A percentile compares a stretch with the other conserved stretches of the same genome.
Evolutionary conservation across 2,888 invertebrate species (phyloP).

Genomic region (Chrysolina haemoptera): DNA sequence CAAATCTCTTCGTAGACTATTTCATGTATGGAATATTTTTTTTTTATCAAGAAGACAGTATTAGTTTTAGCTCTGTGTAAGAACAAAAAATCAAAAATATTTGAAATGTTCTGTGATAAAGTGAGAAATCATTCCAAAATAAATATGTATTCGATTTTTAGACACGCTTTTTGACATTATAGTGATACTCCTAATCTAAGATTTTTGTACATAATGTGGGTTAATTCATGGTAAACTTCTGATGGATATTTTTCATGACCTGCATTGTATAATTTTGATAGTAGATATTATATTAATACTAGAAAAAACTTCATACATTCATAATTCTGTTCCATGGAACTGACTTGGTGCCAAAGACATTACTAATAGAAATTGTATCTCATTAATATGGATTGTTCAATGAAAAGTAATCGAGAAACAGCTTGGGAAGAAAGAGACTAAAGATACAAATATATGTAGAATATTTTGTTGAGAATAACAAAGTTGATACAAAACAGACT

Average conservation of each 20-base stretch:
- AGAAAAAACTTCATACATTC: too few relatives aligned
- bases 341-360: too few relatives aligned
- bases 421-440: too few relatives aligned
- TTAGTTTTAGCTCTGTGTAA: slow-evolving; percentile 22
- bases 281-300: not conserved
- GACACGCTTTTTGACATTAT: slow-evolving; percentile 3
- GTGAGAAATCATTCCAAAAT: slow-evolving; percentile 43
- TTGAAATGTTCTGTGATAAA: slow-evolving; percentile 46
- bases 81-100: not conserved
- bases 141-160: slow-evolving; percentile 8
- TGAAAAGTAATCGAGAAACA: too few relatives aligned
- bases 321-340: too few relatives aligned
- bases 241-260: too few relatives aligned
- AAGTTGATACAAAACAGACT: too few relatives aligned
- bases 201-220: not conserved
- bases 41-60: not conserved
- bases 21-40: not conserved
- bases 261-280: not conserved
- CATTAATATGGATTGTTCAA: too few relatives aligned
- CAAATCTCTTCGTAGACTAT: not conserved
- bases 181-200: not conserved
- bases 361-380: too few relatives aligned
- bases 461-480: too few relatives aligned
- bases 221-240: too few relatives aligned
- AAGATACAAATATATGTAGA: too few relatives aligned